Percentiles rank a stretch among this genome's conserved stretches.
Conservation (phyloP, 2,888 invertebrate species). For the Allygus modestus region DNA sequence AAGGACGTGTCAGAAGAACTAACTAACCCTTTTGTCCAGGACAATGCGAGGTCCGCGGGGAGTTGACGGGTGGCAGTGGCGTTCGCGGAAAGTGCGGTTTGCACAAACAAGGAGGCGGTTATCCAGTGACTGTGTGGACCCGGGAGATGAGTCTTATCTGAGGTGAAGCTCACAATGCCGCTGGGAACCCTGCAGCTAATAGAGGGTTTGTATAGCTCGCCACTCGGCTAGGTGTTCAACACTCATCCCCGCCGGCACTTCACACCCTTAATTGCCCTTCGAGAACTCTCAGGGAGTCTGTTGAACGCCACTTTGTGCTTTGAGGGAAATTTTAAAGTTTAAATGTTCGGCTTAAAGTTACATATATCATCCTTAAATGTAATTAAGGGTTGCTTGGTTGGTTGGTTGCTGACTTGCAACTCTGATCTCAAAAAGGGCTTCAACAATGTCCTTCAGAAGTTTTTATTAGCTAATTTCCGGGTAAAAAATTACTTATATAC, state of each 20-base stretch:
- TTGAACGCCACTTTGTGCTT: not conserved
- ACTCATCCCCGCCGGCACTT: not conserved
- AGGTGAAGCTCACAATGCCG: not conserved
- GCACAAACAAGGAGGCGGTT: constrained; percentile 25
- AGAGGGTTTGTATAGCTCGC: not conserved
- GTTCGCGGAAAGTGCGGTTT: constrained; percentile 49
- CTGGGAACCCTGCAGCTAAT: not conserved
- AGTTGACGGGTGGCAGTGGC: constrained; percentile 24
- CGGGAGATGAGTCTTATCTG: constrained; percentile 17
- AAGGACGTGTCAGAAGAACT: constrained; percentile 16
- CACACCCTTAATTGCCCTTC: constrained; percentile 14
- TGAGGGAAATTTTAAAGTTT: not conserved
- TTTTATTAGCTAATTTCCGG: no score
- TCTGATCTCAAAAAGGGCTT: no score
- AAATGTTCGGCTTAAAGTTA: no score
- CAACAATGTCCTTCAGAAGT: no score
- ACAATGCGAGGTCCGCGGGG: constrained; percentile 11
- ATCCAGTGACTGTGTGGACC: not conserved
- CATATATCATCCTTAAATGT: no score
- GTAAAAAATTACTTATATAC: no score
- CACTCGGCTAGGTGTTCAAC: constrained; percentile 7
- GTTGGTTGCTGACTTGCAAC: no score
- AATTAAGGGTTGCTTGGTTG: no score
- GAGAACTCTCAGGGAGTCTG: not conserved
- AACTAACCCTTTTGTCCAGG: constrained; percentile 30